phyloP scores from a whole-genome alignment of 2,797 vertebrate genomes.

The Monodelphis domestica region DNA sequence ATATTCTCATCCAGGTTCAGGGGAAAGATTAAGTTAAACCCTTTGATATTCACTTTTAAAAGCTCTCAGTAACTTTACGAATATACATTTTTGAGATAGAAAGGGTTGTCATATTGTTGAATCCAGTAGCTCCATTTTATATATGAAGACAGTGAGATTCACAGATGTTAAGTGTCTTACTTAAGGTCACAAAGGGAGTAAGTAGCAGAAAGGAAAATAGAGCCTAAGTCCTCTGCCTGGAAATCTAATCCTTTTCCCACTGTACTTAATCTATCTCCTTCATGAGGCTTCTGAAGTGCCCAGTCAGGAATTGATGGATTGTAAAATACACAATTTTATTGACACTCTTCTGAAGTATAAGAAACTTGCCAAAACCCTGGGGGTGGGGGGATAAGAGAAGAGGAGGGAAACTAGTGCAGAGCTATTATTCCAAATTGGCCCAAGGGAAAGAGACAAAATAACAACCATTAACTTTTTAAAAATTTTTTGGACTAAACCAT shows the following conservation, averaged over 20 bases:
- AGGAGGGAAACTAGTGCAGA: constrained; percentile 42
- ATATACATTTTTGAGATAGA: constrained; percentile 53
- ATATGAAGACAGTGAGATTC: neutral
- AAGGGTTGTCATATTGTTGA: neutral
- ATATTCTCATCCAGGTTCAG: constrained; percentile 15
- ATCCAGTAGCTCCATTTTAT: neutral
- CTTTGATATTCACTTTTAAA: constrained; percentile 64
- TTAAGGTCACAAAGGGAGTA: neutral
- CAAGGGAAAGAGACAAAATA: constrained; percentile 1
- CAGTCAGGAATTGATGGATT: constrained; percentile 69
- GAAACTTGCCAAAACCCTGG: constrained; percentile 42
- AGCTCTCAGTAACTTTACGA: constrained; percentile 52
- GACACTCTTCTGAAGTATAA: constrained; percentile 54
- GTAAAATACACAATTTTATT: constrained; percentile 72
- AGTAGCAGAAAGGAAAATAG: neutral
- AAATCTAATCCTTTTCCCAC: neutral
- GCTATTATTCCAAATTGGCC: constrained; percentile 37
- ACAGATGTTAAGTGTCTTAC: neutral
- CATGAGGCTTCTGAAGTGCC: constrained; percentile 60
- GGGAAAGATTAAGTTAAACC: neutral
- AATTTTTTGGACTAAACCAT: constrained; percentile 49
- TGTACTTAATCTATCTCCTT: constrained; percentile 60
- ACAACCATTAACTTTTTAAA: neutral
- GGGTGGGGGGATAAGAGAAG: neutral
- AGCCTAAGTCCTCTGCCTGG: neutral